A percentile compares a stretch with the other conserved stretches of the same genome.
phyloP scores from a whole-genome alignment of 2,113 vertebrate genomes.

The Cynocephalus volans region DNA sequence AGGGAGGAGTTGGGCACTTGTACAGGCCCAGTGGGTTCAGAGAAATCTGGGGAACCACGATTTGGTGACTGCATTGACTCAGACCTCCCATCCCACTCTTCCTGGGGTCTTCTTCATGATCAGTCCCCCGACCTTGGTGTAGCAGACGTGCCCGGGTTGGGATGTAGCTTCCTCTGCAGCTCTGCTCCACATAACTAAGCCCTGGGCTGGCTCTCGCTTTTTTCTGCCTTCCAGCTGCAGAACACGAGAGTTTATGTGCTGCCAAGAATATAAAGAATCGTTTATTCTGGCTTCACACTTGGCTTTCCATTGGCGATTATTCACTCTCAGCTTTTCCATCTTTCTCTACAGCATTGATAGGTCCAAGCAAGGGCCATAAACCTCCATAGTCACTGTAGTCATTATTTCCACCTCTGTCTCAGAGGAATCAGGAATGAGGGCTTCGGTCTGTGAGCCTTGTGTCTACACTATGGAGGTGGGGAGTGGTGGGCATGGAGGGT shows the following conservation, averaged over 20 bases:
- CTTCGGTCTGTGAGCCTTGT: background rate
- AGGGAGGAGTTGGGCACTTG: background rate
- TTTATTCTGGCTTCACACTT: background rate
- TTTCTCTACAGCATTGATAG: background rate
- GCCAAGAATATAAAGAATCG: background rate
- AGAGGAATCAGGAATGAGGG: background rate
- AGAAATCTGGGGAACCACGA: background rate
- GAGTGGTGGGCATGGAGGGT: background rate
- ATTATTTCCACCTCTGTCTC: background rate
- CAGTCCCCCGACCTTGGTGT: background rate
- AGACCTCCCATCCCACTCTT: background rate
- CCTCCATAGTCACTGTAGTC: background rate
- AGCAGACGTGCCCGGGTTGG: background rate
- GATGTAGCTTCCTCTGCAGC: background rate
- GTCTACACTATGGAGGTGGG: too few species aligned
- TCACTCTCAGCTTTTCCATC: background rate
- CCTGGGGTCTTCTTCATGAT: background rate
- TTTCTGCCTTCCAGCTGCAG: background rate
- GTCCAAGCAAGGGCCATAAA: background rate
- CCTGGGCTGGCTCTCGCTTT: background rate
- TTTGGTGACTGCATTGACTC: background rate
- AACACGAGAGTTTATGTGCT: background rate
- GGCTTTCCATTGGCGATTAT: background rate
- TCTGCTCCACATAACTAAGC: too few species aligned
- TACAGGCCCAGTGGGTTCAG: background rate